Evolutionary conservation across 2,113 vertebrate genomes (phyloP).

Genomic region (Mola mola): DNA sequence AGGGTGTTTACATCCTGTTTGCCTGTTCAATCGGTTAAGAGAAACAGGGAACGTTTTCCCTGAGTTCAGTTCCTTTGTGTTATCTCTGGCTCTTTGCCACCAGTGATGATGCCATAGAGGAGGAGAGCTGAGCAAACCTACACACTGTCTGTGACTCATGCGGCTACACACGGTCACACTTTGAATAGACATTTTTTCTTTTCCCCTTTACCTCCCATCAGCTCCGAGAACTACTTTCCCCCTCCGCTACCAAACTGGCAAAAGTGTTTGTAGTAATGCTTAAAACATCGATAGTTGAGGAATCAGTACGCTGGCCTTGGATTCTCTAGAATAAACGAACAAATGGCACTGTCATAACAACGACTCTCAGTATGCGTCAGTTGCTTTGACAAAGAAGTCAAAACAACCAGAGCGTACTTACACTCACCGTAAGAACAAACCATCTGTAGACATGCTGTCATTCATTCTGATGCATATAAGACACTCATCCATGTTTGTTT

Average conservation of each 20-base stretch:
- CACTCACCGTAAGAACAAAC: constrained; percentile 25
- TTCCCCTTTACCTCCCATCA: constrained; percentile 35
- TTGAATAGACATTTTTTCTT: constrained; percentile 46
- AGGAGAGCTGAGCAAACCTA: constrained; percentile 24
- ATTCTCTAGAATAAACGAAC: constrained; percentile 22
- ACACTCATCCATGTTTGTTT: constrained; percentile 9
- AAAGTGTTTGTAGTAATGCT: neutral
- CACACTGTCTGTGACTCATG: constrained; percentile 42
- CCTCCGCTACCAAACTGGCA: constrained; percentile 2
- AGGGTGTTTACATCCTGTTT: constrained; percentile 7
- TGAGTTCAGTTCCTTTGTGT: constrained; percentile 33
- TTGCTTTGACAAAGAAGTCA: constrained; percentile 19
- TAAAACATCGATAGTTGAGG: constrained; percentile 15
- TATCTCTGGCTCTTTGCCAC: constrained; percentile 48
- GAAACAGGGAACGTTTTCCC: constrained; percentile 33
- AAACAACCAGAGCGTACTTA: constrained; percentile 14
- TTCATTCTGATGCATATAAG: constrained; percentile 28
- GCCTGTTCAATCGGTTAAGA: constrained; percentile 7
- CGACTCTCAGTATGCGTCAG: constrained; percentile 32
- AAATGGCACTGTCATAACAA: constrained; percentile 41
- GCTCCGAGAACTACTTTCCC: constrained; percentile 28
- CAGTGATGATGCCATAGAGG: constrained; percentile 42
- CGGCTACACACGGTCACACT: constrained; percentile 29
- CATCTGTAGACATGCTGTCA: constrained; percentile 48
- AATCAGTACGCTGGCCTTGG: constrained; percentile 49